These are phyloP conservation scores for Plectrocnemia conspersa DNA, from an alignment of 1,140 invertebrate species.

Conservation along the genomic window DNA sequence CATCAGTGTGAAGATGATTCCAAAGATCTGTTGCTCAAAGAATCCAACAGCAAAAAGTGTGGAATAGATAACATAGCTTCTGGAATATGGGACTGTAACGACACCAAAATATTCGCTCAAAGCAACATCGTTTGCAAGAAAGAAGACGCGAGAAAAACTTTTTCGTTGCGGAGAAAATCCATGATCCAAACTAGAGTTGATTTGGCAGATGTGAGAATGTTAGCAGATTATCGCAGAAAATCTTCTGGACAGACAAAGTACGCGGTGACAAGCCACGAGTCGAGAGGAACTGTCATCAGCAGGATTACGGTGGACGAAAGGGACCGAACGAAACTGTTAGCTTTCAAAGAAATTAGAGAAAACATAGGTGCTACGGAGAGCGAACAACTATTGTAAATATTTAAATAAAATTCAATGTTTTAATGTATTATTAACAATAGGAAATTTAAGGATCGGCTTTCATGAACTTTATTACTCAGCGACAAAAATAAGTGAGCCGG, in stretches of 20 bases:
- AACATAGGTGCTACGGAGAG: slow-evolving; percentile 1
- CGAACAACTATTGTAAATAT: slow-evolving; percentile 12
- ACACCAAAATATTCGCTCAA: not conserved
- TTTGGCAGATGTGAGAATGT: not conserved
- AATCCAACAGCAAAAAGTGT: not conserved
- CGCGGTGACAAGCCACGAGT: slow-evolving; percentile 1
- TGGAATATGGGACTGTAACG: not conserved
- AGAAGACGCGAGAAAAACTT: not conserved
- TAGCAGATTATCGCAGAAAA: slow-evolving; percentile 11
- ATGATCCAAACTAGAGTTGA: slow-evolving; percentile 7
- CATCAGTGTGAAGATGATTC: slow-evolving; percentile 5
- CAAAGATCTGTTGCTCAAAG: slow-evolving; percentile 11
- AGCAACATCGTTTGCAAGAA: not conserved
- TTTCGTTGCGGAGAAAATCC: slow-evolving; percentile 7
- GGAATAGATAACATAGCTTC: slow-evolving; percentile 12
- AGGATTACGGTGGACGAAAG: slow-evolving; percentile 28
- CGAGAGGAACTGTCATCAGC: slow-evolving; percentile 4
- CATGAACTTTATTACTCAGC: too few species aligned
- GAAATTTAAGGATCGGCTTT: too few species aligned
- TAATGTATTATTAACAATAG: too few species aligned
- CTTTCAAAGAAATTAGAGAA: slow-evolving; percentile 17
- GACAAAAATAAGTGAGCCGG: too few species aligned
- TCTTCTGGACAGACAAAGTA: slow-evolving; percentile 21
- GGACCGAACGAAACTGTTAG: slow-evolving; percentile 21
- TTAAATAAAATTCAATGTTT: too few species aligned